A percentile compares a stretch with the other conserved stretches of the same genome.
Conservation (phyloP, 1,140 invertebrate genomes). For the Vollenhovia emeryi region DNA sequence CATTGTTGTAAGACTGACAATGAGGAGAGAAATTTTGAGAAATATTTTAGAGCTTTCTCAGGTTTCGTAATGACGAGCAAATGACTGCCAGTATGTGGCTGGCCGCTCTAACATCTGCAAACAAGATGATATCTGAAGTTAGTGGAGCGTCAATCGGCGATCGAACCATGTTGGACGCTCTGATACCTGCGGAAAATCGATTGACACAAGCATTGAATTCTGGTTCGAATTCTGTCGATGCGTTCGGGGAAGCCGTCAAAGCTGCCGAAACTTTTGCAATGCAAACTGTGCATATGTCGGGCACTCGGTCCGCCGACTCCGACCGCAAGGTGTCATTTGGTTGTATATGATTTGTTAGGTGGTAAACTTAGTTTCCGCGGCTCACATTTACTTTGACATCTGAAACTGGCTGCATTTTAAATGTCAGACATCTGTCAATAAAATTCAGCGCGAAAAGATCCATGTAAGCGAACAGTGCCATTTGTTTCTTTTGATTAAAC, state of each 20-base stretch:
- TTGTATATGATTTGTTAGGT: too few relatives aligned
- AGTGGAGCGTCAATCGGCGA: constrained; percentile 84
- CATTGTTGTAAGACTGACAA: background rate
- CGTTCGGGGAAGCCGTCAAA: constrained; percentile 84
- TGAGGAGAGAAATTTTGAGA: background rate
- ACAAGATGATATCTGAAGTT: constrained; percentile 84
- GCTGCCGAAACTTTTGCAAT: constrained; percentile 85
- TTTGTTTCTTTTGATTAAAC: too few relatives aligned
- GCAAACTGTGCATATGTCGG: constrained; percentile 82
- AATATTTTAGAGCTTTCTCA: constrained; percentile 68
- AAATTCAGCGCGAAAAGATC: too few relatives aligned
- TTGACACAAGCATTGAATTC: constrained; percentile 68
- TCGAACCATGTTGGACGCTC: constrained; percentile 87
- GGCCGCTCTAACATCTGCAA: constrained; percentile 78
- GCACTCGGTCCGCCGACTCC: background rate
- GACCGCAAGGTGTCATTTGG: constrained; percentile 11
- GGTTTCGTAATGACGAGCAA: constrained; percentile 47
- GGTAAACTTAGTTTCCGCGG: too few relatives aligned
- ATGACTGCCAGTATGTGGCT: constrained; percentile 77
- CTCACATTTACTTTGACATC: too few relatives aligned
- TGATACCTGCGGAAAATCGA: constrained; percentile 78
- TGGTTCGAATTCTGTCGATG: constrained; percentile 74
- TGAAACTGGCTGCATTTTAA: too few relatives aligned
- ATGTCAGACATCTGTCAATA: too few relatives aligned
- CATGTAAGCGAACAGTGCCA: too few relatives aligned